These are phyloP conservation scores for Pachypanchax playfairii DNA, from an alignment of 2,113 vertebrate genomes.

Conservation along the genomic window DNA sequence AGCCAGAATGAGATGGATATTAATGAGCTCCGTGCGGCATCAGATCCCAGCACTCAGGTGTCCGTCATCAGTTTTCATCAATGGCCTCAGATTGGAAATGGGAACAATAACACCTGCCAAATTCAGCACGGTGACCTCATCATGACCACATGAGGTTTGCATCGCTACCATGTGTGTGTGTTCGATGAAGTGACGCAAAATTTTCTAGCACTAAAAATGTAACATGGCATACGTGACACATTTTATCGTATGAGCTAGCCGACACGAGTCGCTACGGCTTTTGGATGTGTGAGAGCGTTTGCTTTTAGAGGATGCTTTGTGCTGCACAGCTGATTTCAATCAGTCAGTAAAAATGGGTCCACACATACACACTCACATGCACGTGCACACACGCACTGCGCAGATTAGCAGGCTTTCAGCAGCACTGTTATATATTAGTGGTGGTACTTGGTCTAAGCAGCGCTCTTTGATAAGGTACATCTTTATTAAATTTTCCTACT, in stretches of 20 bases:
- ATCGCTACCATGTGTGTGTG: background rate
- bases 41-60: conserved; percentile 50
- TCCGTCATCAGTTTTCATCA: conserved; percentile 46
- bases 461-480: conserved; percentile 93
- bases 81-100: conserved; percentile 39
- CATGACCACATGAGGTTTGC: conserved; percentile 22
- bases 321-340: conserved; percentile 82
- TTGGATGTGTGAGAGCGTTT: conserved; percentile 23
- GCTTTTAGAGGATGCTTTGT: conserved; percentile 79
- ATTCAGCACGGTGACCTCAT: conserved; percentile 41
- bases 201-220: conserved; percentile 12
- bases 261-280: conserved; percentile 34
- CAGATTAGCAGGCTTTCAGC: conserved; percentile 89
- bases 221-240: conserved; percentile 12
- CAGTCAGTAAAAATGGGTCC: conserved; percentile 84
- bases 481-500: conserved; percentile 96
- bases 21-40: conserved; percentile 45
- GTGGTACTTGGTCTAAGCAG: conserved; percentile 93
- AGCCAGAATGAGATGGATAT: conserved; percentile 33
- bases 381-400: conserved; percentile 57
- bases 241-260: conserved; percentile 48
- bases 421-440: conserved; percentile 90
- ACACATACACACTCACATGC: conserved; percentile 33
- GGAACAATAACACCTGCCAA: conserved; percentile 44
- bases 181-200: background rate